Evolutionary conservation across 2,113 vertebrate genomes (phyloP).

Genomic region (Raja brachyura): DNA sequence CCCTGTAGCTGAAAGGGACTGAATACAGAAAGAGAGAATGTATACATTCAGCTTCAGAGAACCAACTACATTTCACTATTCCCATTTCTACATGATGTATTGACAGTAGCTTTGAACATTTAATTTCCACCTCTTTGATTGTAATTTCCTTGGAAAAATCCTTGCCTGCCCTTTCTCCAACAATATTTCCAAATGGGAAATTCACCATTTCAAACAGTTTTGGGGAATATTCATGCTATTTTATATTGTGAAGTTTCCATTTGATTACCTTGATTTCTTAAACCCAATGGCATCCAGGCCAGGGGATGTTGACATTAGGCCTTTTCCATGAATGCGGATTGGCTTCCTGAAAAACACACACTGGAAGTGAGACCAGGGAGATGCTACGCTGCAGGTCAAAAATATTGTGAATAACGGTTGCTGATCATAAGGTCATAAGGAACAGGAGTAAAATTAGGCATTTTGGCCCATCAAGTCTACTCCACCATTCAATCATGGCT

Average conservation of each 20-base stretch:
- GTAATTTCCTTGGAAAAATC: not conserved
- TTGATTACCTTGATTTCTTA: not conserved
- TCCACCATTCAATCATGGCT: too few species aligned
- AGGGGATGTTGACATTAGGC: not conserved
- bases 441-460: too few species aligned
- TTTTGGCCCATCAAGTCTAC: too few species aligned
- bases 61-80: not conserved
- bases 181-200: not conserved
- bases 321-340: not conserved
- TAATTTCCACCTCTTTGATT: not conserved
- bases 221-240: not conserved
- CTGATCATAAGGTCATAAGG: not conserved
- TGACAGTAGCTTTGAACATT: not conserved
- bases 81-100: not conserved
- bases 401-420: not conserved
- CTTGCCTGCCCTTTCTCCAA: not conserved
- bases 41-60: not conserved
- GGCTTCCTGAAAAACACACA: not conserved
- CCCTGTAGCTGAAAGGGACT: not conserved
- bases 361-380: not conserved
- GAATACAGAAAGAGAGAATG: not conserved
- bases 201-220: not conserved
- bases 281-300: not conserved
- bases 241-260: not conserved
- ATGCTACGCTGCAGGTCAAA: not conserved